A percentile compares a stretch with the other conserved stretches of the same genome.
These are phyloP conservation scores for Teleogryllus occipitalis DNA, from an alignment of 1,140 invertebrate species.

Conservation along the genomic window DNA sequence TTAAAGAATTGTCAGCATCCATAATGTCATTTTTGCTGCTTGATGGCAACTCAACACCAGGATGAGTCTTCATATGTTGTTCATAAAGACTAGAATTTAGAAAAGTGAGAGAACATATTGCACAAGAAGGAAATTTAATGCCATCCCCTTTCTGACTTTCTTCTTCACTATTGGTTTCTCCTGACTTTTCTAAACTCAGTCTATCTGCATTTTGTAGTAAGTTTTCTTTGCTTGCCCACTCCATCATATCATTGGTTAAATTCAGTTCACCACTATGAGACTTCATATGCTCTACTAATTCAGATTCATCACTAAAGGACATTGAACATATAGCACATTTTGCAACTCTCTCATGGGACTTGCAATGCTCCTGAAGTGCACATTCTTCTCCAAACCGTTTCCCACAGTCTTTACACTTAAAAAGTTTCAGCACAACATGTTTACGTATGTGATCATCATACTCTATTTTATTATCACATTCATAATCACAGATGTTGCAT, in stretches of 20 bases:
- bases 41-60: neutral
- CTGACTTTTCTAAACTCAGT: neutral
- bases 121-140: conserved; percentile 13
- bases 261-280: neutral
- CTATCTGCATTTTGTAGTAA: neutral
- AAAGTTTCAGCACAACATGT: conserved; percentile 14
- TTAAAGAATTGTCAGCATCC: neutral
- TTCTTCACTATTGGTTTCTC: neutral
- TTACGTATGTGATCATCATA: conserved; percentile 16
- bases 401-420: conserved; percentile 17
- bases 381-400: conserved; percentile 1
- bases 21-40: neutral
- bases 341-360: neutral
- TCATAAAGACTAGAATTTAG: conserved; percentile 9
- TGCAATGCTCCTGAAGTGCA: neutral
- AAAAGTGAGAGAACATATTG: conserved; percentile 18
- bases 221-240: conserved; percentile 2
- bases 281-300: neutral
- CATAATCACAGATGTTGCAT: conserved; percentile 19
- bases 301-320: neutral
- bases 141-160: neutral
- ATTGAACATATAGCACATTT: conserved; percentile 11
- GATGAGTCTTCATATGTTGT: conserved; percentile 18
- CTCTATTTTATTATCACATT: neutral
- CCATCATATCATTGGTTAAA: neutral